A percentile compares a stretch with the other conserved stretches of the same genome.
Conservation (phyloP, 2,888 invertebrate genomes). For the Eubasilissa splendida region DNA sequence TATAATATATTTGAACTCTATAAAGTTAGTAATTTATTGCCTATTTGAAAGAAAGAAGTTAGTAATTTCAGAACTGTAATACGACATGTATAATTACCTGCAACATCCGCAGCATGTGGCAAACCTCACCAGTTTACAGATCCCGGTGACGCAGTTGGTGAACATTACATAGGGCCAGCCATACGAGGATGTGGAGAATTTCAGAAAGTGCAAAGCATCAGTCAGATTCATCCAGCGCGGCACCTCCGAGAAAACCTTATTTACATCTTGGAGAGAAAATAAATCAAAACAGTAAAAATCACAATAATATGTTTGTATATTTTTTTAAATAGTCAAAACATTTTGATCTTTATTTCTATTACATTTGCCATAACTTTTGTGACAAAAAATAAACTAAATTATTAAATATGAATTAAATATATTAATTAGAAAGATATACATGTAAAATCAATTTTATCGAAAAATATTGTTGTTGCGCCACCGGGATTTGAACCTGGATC, state of each 20-base stretch:
- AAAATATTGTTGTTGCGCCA: no score
- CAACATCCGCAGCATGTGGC: slow-evolving; percentile 83
- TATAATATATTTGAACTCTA: no score
- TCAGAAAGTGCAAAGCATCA: slow-evolving; percentile 83
- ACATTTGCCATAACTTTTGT: slow-evolving; percentile 61
- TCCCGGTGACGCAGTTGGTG: slow-evolving; percentile 81
- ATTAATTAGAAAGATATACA: no score
- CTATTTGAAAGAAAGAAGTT: no score
- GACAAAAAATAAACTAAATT: no score
- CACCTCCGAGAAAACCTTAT: slow-evolving; percentile 75
- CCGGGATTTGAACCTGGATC: no score
- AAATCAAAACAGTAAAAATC: background rate
- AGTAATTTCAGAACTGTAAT: no score
- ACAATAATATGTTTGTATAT: background rate
- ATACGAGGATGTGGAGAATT: slow-evolving; percentile 87
- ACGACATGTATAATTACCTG: slow-evolving; percentile 66
- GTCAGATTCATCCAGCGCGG: slow-evolving; percentile 88
- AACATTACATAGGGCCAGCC: slow-evolving; percentile 92
- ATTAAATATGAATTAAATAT: no score
- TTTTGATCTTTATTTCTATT: background rate
- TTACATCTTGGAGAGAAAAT: slow-evolving; percentile 65
- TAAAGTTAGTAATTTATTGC: no score
- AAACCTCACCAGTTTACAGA: slow-evolving; percentile 79
- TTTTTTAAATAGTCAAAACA: no score
- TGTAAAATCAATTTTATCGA: no score